Evolutionary conservation across 2,113 vertebrate species (phyloP), one percentile per base, ranked within the genome.

Genomic region (Gallinago paraguaiae): DNA sequence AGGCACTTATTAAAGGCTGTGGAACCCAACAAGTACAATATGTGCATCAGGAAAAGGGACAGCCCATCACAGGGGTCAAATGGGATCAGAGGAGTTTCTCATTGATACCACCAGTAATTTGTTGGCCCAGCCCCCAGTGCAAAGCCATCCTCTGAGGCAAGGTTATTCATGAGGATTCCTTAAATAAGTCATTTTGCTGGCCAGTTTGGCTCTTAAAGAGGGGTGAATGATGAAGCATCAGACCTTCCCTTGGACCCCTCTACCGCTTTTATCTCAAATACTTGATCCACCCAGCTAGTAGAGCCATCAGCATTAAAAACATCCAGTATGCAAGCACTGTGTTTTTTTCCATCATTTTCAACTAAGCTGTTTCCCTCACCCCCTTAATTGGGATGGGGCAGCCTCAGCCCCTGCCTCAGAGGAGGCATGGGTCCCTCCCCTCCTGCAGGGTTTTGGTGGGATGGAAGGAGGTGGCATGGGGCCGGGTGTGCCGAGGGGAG

Each of bases 1-100:
- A 84, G 72, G 60, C 35, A 67, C 56, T 33, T 80, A 12, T 65
- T 65, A 69, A 85, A 57, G 41, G 31, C 0, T 5, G 50, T 33
- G 39, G 35, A 65, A 43, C 64, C 24, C 17, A 71, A 63, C 3
- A 1, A 72, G 8, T 13, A 14, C 1, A 82, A 75, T 1, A 2
- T 30, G 28, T 17, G 11, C 43, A 35, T 61, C 80, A 68, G 6
- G 1, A 2, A 48, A 61, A 82, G 43, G 20, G 39, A 35, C 27
- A 56, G 65, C 9, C 2, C 8, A 13, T 31, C 1, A 0, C 0
- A 2, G 46, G 17, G 9, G 7, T n/a, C n/a, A 59, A 15, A 33
- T 8, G 35, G 35, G 11, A 61, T 23, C 2, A 0, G 1, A 56
- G 18, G 17, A 2, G 4, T 48, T 68, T 86, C 35, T 83, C 48